A percentile compares a stretch with the other conserved stretches of the same genome.
Evolutionary conservation across 2,113 vertebrate species (phyloP).

Genomic region (Cavia aperea): DNA sequence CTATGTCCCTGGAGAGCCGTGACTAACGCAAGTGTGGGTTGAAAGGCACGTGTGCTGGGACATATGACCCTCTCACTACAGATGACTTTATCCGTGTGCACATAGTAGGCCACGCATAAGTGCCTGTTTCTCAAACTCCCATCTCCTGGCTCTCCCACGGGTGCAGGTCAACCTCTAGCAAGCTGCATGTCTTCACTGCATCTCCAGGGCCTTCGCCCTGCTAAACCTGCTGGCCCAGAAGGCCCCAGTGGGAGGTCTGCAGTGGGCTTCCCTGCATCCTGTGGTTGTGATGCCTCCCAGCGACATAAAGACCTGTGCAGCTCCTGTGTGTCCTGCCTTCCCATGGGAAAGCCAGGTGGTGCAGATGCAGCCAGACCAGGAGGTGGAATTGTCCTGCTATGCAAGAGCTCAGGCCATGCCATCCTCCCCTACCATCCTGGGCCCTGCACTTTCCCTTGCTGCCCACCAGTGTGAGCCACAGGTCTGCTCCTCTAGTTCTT

Average conservation of each 20-base stretch:
- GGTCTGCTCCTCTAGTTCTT: neutral
- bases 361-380: rapidly evolving
- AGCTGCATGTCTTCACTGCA: neutral
- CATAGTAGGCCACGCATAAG: neutral
- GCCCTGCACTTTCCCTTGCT: rapidly evolving
- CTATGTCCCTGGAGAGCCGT: neutral
- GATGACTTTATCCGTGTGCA: neutral
- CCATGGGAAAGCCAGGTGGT: neutral
- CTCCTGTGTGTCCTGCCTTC: neutral
- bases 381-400: neutral
- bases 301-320: rapidly evolving
- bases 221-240: neutral
- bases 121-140: neutral
- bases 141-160: neutral
- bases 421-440: rapidly evolving
- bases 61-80: neutral
- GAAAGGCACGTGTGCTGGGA: neutral
- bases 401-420: rapidly evolving
- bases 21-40: neutral
- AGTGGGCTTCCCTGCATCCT: neutral
- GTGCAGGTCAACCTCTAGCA: neutral
- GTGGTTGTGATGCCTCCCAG: too few relatives aligned
- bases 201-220: neutral
- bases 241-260: neutral
- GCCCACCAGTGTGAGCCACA: neutral